Percentiles rank a stretch among this genome's conserved stretches.
phyloP scores from a whole-genome alignment of 2,888 invertebrate species.

The Sesia apiformis region DNA sequence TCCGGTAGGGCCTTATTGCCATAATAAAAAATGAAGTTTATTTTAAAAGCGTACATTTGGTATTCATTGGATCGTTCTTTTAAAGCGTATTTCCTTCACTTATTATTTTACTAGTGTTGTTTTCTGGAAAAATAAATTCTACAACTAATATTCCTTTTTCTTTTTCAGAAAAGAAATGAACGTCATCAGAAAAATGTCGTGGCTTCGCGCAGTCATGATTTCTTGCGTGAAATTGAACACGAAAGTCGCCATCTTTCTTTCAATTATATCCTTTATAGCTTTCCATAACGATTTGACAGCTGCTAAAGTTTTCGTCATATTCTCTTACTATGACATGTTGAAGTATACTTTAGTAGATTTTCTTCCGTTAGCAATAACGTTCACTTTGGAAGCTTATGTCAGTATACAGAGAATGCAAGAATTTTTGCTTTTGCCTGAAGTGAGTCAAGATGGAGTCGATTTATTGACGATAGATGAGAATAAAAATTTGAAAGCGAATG shows the following conservation, averaged over 20 bases:
- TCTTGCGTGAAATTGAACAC: slow-evolving; percentile 85
- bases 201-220: slow-evolving; percentile 79
- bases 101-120: too few relatives aligned
- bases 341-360: slow-evolving; percentile 86
- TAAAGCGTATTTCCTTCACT: too few relatives aligned
- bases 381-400: slow-evolving; percentile 83
- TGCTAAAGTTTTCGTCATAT: slow-evolving; percentile 83
- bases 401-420: slow-evolving; percentile 82
- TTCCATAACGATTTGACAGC: slow-evolving; percentile 80
- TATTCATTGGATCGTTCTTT: too few relatives aligned
- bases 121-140: too few relatives aligned
- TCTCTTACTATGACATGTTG: slow-evolving; percentile 86
- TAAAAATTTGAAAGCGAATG: slow-evolving; percentile 13
- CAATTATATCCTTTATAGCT: slow-evolving; percentile 80
- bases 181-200: slow-evolving; percentile 78
- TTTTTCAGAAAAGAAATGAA: slow-evolving; percentile 78
- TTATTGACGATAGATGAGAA: slow-evolving; percentile 42
- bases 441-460: slow-evolving; percentile 49
- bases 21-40: too few relatives aligned
- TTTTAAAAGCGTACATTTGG: too few relatives aligned
- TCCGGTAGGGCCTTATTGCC: too few relatives aligned
- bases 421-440: slow-evolving; percentile 68
- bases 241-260: slow-evolving; percentile 84
- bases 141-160: background rate
- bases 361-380: slow-evolving; percentile 85